Evolutionary conservation across 1,140 invertebrate genomes (phyloP).

Genomic region (Drosophila pandora): DNA sequence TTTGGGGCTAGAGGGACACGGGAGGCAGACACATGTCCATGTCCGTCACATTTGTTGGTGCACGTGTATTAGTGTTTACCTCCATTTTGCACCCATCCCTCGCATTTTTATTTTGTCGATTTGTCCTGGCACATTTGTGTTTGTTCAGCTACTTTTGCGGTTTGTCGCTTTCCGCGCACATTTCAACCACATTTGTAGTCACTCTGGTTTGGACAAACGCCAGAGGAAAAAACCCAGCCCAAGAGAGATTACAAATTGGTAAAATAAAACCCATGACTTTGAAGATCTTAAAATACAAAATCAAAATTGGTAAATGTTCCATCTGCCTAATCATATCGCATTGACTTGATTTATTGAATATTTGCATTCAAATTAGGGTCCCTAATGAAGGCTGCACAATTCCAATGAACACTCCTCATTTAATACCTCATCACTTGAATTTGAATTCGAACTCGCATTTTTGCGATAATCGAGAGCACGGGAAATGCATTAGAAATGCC

Average conservation of each 20-base stretch:
- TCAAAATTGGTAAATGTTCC: neutral
- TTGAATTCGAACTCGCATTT: constrained; percentile 13
- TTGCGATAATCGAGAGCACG: constrained; percentile 27
- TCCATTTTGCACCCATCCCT: constrained; percentile 23
- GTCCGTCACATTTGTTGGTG: constrained; percentile 61
- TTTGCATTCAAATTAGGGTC: constrained; percentile 1
- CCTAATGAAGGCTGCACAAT: neutral
- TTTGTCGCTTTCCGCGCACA: constrained; percentile 78
- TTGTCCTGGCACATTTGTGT: constrained; percentile 75
- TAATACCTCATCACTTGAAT: constrained; percentile 18
- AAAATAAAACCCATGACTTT: constrained; percentile 1
- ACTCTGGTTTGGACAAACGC: constrained; percentile 69
- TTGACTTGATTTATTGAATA: constrained; percentile 3
- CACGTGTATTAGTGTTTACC: constrained; percentile 53
- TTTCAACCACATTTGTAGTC: constrained; percentile 80
- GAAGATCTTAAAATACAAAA: neutral
- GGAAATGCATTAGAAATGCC: constrained; percentile 40
- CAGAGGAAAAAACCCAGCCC: constrained; percentile 39
- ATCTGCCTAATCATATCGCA: neutral
- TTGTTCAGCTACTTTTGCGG: constrained; percentile 80
- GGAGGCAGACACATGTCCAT: constrained; percentile 38
- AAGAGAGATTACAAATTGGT: neutral
- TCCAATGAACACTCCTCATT: constrained; percentile 7
- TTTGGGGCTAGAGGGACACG: neutral
- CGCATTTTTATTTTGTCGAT: constrained; percentile 44